Evolutionary conservation across 2,797 vertebrate genomes (phyloP).

Genomic region (Salmo trutta): DNA sequence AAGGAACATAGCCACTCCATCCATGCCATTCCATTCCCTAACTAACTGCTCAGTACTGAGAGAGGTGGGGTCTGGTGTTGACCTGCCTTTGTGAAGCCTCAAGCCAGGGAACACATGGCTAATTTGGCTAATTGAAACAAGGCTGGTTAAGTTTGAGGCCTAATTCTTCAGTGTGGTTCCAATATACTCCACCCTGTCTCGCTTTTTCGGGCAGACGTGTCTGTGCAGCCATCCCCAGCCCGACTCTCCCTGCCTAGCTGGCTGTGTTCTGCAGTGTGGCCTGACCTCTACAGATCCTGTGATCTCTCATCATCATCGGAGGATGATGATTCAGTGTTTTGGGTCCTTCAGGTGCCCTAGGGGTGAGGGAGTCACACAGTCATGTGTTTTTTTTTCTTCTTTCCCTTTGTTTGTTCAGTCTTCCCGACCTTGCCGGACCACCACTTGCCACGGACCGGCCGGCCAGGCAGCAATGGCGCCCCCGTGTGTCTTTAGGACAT

Average conservation of each 20-base stretch:
- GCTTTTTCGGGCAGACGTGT: neutral
- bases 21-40: neutral
- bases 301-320: slow-evolving; percentile 28
- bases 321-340: slow-evolving; percentile 51
- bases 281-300: slow-evolving; percentile 38
- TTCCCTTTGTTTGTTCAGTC: slow-evolving; percentile 22
- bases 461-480: slow-evolving; percentile 37
- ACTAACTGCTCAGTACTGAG: slow-evolving; percentile 16
- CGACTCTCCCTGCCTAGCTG: neutral
- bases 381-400: slow-evolving; percentile 9
- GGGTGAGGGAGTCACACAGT: slow-evolving; percentile 53
- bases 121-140: slow-evolving; percentile 36
- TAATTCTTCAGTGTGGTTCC: neutral
- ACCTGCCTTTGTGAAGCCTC: slow-evolving; percentile 37
- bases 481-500: slow-evolving; percentile 36
- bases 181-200: neutral
- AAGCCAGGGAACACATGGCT: slow-evolving; percentile 31
- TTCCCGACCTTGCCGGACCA: slow-evolving; percentile 55
- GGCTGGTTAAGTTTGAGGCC: slow-evolving; percentile 31
- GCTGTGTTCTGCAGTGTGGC: slow-evolving; percentile 18
- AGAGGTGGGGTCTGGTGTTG: slow-evolving; percentile 25
- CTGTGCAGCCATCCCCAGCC: slow-evolving; percentile 13
- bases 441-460: slow-evolving; percentile 34
- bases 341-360: slow-evolving; percentile 35
- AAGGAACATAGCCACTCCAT: neutral